These are phyloP conservation scores for Nestor notabilis DNA, from an alignment of 2,113 vertebrate species.

Conservation along the genomic window DNA sequence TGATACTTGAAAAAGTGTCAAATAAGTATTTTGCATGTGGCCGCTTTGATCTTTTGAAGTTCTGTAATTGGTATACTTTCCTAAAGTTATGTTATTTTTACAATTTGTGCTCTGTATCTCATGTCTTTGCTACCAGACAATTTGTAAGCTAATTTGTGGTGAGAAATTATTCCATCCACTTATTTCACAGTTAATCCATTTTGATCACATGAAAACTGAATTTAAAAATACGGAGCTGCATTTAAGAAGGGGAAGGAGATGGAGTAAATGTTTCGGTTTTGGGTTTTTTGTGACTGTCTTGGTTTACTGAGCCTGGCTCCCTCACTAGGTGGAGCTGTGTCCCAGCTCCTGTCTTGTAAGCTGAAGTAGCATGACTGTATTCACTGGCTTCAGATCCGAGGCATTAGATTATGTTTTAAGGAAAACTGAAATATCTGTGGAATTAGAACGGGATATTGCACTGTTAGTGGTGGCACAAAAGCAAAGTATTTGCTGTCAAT, in stretches of 20 bases:
- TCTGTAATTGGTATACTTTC: not conserved
- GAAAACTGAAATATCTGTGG: not conserved
- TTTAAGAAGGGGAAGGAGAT: not conserved
- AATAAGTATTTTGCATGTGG: not conserved
- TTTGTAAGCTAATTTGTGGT: not conserved
- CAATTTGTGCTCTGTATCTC: not conserved
- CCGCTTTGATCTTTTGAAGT: not conserved
- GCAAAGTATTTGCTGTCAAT: not conserved
- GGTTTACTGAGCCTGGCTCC: not conserved
- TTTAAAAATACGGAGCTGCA: not conserved
- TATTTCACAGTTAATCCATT: not conserved
- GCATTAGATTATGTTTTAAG: not conserved
- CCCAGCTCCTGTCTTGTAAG: not conserved
- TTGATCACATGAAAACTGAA: not conserved
- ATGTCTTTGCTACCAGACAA: not conserved
- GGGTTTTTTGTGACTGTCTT: not conserved
- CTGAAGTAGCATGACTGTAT: not conserved
- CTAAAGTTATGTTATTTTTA: rapidly evolving
- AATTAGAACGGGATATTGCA: not conserved
- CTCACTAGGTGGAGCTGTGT: constrained; percentile 68
- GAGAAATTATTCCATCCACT: not conserved
- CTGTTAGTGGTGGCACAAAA: not conserved
- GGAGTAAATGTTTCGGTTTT: not conserved
- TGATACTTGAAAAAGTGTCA: not conserved
- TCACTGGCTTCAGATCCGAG: not conserved